Evolutionary conservation across 2,113 vertebrate species (phyloP).

Genomic region (Phrynocephalus versicolor): DNA sequence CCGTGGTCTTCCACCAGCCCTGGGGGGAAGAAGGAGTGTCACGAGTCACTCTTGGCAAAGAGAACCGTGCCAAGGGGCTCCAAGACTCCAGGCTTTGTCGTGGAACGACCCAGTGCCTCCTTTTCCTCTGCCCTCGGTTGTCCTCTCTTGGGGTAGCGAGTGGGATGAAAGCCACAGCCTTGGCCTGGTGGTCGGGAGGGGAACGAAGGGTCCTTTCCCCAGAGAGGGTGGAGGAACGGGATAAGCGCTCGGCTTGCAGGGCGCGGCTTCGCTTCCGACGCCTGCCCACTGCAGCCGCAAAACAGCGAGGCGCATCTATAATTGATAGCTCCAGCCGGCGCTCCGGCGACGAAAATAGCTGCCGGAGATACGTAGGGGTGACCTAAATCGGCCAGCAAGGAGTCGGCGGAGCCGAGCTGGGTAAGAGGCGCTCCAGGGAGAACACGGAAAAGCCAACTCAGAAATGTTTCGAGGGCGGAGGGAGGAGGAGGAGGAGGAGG

Average conservation of each 20-base stretch:
- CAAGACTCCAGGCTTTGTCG: not conserved
- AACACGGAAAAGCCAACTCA: no score
- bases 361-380: constrained; percentile 67
- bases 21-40: not conserved
- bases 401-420: constrained; percentile 38
- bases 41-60: not conserved
- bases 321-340: constrained; percentile 77
- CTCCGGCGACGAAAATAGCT: constrained; percentile 75
- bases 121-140: not conserved
- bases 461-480: no score
- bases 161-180: not conserved
- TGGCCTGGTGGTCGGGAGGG: not conserved
- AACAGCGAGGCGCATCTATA: constrained; percentile 76
- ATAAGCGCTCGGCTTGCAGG: constrained; percentile 20
- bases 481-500: no score
- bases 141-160: not conserved
- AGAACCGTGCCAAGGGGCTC: no score
- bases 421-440: not conserved
- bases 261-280: not conserved
- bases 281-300: constrained; percentile 60
- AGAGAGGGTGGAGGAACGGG: not conserved
- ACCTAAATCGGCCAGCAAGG: constrained; percentile 75
- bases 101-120: not conserved
- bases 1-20: not conserved
- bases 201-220: not conserved